These are phyloP conservation scores for Cepaea nemoralis DNA, from an alignment of 1,140 invertebrate genomes.

Conservation along the genomic window DNA sequence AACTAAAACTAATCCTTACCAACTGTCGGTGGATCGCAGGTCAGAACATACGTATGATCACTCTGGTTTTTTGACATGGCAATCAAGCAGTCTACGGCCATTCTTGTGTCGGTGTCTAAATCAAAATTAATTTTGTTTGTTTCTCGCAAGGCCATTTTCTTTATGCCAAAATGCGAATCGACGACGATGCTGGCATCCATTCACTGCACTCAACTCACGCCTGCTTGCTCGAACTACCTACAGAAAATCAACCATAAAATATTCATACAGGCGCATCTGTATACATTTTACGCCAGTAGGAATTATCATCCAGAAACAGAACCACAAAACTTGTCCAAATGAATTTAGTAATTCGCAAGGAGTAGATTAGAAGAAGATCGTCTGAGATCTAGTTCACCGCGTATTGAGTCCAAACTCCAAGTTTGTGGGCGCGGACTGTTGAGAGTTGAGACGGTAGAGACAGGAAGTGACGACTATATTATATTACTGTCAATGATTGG, in stretches of 20 bases:
- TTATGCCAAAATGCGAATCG: background rate
- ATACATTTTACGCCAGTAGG: too few species aligned
- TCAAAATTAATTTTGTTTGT: conserved; percentile 25
- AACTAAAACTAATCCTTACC: background rate
- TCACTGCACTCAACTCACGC: background rate
- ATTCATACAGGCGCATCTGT: too few species aligned
- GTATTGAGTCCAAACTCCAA: conserved; percentile 21
- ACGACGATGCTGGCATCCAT: background rate
- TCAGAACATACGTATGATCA: conserved; percentile 40
- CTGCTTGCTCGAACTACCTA: background rate
- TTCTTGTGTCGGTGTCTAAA: conserved; percentile 31
- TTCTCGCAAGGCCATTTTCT: conserved; percentile 39
- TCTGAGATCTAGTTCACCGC: conserved; percentile 24
- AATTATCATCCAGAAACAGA: too few species aligned
- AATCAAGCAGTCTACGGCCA: conserved; percentile 40
- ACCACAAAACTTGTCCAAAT: too few species aligned
- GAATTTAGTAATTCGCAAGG: too few species aligned
- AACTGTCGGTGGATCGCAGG: conserved; percentile 24
- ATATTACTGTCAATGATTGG: conserved; percentile 2
- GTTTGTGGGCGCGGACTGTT: conserved; percentile 39
- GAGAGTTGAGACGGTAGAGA: conserved; percentile 21
- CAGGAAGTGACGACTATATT: conserved; percentile 21
- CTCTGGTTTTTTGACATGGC: conserved; percentile 36
- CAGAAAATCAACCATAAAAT: background rate
- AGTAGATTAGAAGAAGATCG: too few species aligned